Conservation (phyloP, 2,797 vertebrate species). For the Sitta carolinensis region DNA sequence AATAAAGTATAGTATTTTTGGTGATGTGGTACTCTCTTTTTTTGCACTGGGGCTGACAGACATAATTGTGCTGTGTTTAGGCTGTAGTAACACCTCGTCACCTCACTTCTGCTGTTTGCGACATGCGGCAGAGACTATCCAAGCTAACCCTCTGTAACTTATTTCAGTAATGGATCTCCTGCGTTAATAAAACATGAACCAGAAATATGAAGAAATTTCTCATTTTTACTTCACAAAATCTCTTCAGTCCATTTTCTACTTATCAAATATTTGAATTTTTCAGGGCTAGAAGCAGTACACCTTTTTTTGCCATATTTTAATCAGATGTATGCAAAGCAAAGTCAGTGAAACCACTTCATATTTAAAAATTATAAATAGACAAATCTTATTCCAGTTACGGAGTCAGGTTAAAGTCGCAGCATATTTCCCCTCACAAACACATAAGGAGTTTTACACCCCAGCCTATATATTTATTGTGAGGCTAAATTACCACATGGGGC, state of each 20-base stretch:
- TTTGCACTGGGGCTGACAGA: neutral
- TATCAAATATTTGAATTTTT: neutral
- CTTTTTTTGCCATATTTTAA: neutral
- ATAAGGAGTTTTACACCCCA: neutral
- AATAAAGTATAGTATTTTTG: neutral
- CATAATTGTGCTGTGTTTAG: neutral
- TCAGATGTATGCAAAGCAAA: neutral
- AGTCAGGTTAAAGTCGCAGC: neutral
- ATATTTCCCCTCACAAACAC: neutral
- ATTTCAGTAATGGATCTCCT: neutral
- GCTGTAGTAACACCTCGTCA: neutral
- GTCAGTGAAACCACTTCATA: neutral
- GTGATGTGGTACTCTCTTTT: neutral
- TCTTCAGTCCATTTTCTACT: neutral
- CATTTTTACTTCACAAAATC: neutral
- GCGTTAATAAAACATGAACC: neutral
- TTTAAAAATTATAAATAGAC: neutral
- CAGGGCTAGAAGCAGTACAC: neutral
- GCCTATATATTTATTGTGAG: neutral
- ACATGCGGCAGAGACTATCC: neutral
- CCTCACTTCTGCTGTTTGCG: neutral
- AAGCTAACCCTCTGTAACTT: neutral
- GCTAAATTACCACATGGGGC: accelerated
- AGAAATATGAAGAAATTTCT: neutral
- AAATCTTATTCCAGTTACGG: neutral